Evolutionary conservation across 2,888 invertebrate genomes (phyloP), one percentile per base, ranked within the genome.

Genomic region (Deilephila elpenor): DNA sequence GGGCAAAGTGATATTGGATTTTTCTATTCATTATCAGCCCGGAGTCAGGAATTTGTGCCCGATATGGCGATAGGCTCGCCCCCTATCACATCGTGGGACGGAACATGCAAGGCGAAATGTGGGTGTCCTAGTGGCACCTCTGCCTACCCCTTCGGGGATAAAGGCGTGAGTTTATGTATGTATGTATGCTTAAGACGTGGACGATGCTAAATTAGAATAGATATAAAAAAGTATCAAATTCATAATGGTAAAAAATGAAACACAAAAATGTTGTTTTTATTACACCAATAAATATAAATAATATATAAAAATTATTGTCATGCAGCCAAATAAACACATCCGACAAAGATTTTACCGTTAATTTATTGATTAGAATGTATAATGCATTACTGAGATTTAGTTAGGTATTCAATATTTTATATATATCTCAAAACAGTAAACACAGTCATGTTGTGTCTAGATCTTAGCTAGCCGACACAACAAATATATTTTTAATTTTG

Each of bases 391-490:
- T 29, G 25, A 25, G 44, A 67, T 14, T 51, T 17, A 25, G 17
- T 25, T 51, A 6, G 67, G 17, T 25, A 67, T 51, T 67, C 17
- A 14, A 19, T 51, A 17, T 67, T 60, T 67, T 67, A 67, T 44
- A 67, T 44, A 44, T 67, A 51, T 17, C 17, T 67, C 7, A 17
- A n/a, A 56, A 56, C 44, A 44, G 44, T 44, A 11, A 44, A 44
- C 44, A 56, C 19, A 53, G 3, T 7, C 19, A 44, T 67, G 67
- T 67, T 67, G n/a, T 67, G 67, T 67, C 67, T 67, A 67, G 51
- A 25, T 25, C 44, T 51, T 14, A 44, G 20, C 64, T 51, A 67
- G 67, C 29, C 67, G 51, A 51, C 44, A 67, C 51, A 51, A 51
- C 20, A n/a, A 51, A 51, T 20, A 20, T 67, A 67, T 51, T 67